Evolutionary conservation across 2,888 invertebrate genomes (phyloP).

Genomic region (Eupeodes luniger): DNA sequence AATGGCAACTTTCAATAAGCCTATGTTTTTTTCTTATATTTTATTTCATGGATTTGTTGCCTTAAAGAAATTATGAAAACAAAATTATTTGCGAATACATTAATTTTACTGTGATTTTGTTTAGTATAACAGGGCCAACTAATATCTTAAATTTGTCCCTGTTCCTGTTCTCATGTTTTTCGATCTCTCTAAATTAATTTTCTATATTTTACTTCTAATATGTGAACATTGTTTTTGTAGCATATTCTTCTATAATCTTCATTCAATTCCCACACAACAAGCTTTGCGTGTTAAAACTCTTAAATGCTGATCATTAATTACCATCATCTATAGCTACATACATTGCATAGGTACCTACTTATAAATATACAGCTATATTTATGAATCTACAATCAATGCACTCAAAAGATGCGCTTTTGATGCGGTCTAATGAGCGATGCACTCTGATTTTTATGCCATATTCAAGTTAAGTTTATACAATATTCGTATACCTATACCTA

Average conservation of each 20-base stretch:
- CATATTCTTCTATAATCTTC: neutral
- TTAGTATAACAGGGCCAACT: neutral
- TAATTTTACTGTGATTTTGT: too few species aligned
- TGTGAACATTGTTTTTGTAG: slow-evolving; percentile 8
- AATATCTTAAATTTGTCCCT: neutral
- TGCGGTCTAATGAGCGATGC: slow-evolving; percentile 62
- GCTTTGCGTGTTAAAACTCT: slow-evolving; percentile 47
- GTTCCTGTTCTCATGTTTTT: neutral
- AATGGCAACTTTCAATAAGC: too few species aligned
- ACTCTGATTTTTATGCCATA: slow-evolving; percentile 62
- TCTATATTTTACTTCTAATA: neutral
- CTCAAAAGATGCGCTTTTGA: slow-evolving; percentile 43
- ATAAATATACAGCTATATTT: slow-evolving; percentile 2
- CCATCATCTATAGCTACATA: slow-evolving; percentile 7
- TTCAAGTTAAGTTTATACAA: neutral
- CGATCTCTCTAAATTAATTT: neutral
- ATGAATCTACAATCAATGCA: slow-evolving; percentile 52
- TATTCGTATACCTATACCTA: too few species aligned
- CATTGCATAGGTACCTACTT: slow-evolving; percentile 1
- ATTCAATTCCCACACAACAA: slow-evolving; percentile 50
- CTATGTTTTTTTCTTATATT: too few species aligned
- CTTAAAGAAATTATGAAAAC: too few species aligned
- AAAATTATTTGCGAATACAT: too few species aligned
- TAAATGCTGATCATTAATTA: slow-evolving; percentile 60
- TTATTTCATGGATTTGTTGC: too few species aligned